These are phyloP conservation scores for Chaetura pelagica DNA, from an alignment of 2,113 vertebrate genomes.

Conservation along the genomic window DNA sequence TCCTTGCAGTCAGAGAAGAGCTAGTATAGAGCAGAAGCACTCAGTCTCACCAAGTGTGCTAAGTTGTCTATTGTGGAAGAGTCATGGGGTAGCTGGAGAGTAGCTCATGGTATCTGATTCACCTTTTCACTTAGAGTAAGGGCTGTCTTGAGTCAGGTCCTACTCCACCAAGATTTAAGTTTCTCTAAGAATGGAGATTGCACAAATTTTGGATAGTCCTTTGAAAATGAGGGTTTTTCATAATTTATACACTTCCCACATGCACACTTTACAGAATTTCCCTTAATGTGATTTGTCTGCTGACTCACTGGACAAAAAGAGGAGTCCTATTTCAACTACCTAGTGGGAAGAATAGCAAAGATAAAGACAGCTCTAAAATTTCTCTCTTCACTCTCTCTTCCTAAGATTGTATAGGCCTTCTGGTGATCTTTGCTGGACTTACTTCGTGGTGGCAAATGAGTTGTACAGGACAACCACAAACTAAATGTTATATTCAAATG, in stretches of 20 bases:
- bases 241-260: background rate
- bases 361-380: background rate
- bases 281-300: background rate
- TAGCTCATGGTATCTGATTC: background rate
- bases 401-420: background rate
- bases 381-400: background rate
- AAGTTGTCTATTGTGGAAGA: background rate
- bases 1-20: background rate
- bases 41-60: background rate
- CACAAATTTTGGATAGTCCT: background rate
- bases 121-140: background rate
- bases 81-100: background rate
- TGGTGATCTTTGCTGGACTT: background rate
- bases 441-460: background rate
- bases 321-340: background rate
- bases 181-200: background rate
- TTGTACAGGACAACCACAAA: background rate
- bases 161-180: background rate
- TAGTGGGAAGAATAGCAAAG: background rate
- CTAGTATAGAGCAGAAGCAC: background rate
- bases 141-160: background rate
- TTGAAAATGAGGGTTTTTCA: background rate
- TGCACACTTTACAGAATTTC: background rate
- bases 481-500: background rate
- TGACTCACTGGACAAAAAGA: background rate